Percentiles rank a stretch among this genome's conserved stretches.
phyloP scores from a whole-genome alignment of 2,888 invertebrate genomes.

The Celastrina argiolus region DNA sequence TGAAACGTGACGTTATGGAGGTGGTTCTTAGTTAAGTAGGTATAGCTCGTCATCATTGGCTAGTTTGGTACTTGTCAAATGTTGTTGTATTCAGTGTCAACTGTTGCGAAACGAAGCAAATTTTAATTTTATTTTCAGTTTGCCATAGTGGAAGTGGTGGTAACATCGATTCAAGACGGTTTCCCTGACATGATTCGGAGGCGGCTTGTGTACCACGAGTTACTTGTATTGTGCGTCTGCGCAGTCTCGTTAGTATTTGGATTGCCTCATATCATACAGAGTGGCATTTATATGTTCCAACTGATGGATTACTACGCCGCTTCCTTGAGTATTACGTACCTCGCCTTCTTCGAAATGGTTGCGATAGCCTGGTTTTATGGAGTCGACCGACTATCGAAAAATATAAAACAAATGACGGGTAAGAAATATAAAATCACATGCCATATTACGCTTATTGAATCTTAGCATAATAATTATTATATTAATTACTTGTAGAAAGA shows the following conservation, averaged over 20 bases:
- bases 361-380: conserved; percentile 96
- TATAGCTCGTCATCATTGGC: no score
- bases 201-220: conserved; percentile 89
- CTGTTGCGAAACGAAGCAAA: neutral
- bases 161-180: conserved; percentile 95
- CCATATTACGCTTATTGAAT: neutral
- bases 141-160: conserved; percentile 95
- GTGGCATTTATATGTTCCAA: conserved; percentile 94
- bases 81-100: no score
- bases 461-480: no score
- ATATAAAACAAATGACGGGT: conserved; percentile 94
- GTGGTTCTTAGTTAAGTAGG: no score
- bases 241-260: conserved; percentile 89
- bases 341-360: conserved; percentile 95
- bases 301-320: conserved; percentile 96
- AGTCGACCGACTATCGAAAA: conserved; percentile 85
- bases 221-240: conserved; percentile 90
- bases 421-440: conserved; percentile 39
- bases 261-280: conserved; percentile 91
- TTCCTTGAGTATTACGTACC: conserved; percentile 92
- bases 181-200: conserved; percentile 92
- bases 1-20: no score
- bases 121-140: conserved; percentile 81
- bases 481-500: no score
- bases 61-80: no score